Base-by-base conservation (phyloP, 2,888 invertebrate genomes). In the Smittia sp. region DNA sequence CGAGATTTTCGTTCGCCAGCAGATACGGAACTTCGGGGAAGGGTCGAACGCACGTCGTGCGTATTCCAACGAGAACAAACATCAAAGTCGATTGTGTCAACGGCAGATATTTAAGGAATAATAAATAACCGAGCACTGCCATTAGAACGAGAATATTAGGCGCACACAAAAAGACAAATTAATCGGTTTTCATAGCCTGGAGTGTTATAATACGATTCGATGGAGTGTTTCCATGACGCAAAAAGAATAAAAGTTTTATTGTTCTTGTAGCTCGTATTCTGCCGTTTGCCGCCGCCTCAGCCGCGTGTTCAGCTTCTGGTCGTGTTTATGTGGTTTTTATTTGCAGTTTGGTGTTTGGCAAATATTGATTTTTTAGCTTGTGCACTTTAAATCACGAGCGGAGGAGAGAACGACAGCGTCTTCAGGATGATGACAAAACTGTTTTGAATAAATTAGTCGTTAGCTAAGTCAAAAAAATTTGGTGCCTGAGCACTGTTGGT, bases 171-270 rank as follows among this genome's bases (percentile, higher is more conserved):
- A 65, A 73, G 73, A 73, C 73, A 73, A 73, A 73, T 73, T 73
- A 73, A 73, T 73, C 73, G 73, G 65, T 73, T 73, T 73, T 73
- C 41, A 73, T 73, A 46, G 73, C 73, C 65, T 39, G 41, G 65
- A 73, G 73, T 73, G 73, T 73, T 73, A 41, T 73, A 73, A 73
- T 73, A 41, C 73, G 73, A 73, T 73, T 73, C 65, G 63, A 18
- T 65, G 32, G 62, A 38, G 72, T 62, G 72, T 69, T 69, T 72
- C 25, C 27, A 72, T 72, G 72, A 72, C 72, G 72, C 20, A 69
- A 69, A 69, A 66, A 73, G 39, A 73, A 24, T 20, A 74, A 74
- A 67, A 74, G 52, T 74, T 67, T 68, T 68, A 74, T 74, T 68
- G 68, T 74, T 74, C 68, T 74, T 66, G 66, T 66, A 38, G 27